Conservation (phyloP, 2,888 invertebrate species). For the Rhimphoctona megacephalus region DNA sequence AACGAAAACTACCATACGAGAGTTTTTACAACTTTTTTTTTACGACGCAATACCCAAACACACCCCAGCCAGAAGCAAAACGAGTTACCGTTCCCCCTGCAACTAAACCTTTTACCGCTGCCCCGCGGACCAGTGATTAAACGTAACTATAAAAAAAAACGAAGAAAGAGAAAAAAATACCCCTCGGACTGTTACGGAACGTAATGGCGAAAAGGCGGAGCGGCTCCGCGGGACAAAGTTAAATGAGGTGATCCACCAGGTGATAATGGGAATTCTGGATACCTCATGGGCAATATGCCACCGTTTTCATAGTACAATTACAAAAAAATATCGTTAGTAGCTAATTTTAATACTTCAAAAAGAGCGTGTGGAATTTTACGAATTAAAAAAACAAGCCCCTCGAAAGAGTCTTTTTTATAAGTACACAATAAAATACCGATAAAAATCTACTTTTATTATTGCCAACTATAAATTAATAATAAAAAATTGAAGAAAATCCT, state of each 20-base stretch:
- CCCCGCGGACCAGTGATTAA: constrained; percentile 81
- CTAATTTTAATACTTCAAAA: neutral
- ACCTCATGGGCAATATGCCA: constrained; percentile 66
- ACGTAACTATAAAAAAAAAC: constrained; percentile 80
- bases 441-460: neutral
- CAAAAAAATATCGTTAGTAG: constrained; percentile 19
- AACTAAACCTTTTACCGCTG: constrained; percentile 83
- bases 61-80: constrained; percentile 66
- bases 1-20: constrained; percentile 67
- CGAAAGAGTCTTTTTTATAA: too few relatives aligned
- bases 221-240: constrained; percentile 81
- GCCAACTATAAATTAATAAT: too few relatives aligned
- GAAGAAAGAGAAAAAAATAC: constrained; percentile 33
- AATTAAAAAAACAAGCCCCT: neutral
- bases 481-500: too few relatives aligned
- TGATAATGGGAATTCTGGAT: constrained; percentile 78
- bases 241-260: constrained; percentile 79
- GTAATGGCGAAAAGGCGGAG: constrained; percentile 44
- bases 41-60: constrained; percentile 82
- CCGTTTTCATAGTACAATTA: neutral
- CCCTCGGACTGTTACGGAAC: constrained; percentile 45
- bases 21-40: constrained; percentile 84
- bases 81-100: constrained; percentile 70
- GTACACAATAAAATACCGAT: too few relatives aligned
- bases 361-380: neutral